Conservation (phyloP, 2,888 invertebrate species). For the Timema podura region DNA sequence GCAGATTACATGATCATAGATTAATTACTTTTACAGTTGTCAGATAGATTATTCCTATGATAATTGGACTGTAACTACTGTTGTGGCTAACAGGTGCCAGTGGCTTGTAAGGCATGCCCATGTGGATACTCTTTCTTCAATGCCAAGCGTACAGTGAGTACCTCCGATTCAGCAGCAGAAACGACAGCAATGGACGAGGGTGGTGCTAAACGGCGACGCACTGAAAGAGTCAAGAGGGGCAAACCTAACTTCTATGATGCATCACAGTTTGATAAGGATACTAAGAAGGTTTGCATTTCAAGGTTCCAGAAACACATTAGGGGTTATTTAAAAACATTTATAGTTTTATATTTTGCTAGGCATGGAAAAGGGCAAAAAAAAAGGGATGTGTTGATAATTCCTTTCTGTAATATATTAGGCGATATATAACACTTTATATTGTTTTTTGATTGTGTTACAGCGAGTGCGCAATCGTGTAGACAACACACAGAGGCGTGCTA, state of each 20-base stretch:
- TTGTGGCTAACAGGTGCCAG: constrained; percentile 60
- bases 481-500: neutral
- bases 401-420: too few species aligned
- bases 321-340: constrained; percentile 11
- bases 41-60: too few species aligned
- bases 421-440: constrained; percentile 16
- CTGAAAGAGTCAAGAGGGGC: constrained; percentile 68
- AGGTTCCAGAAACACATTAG: neutral
- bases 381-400: too few species aligned
- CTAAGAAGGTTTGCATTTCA: constrained; percentile 53
- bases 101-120: constrained; percentile 78
- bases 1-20: too few species aligned
- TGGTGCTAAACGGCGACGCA: constrained; percentile 57
- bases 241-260: constrained; percentile 82
- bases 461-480: neutral
- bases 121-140: constrained; percentile 79
- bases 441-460: too few species aligned
- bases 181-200: constrained; percentile 36
- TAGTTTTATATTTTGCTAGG: too few species aligned
- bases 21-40: too few species aligned
- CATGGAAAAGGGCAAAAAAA: too few species aligned
- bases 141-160: constrained; percentile 51
- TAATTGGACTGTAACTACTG: too few species aligned
- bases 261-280: constrained; percentile 72
- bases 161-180: constrained; percentile 22